Evolutionary conservation across 2,797 vertebrate genomes (phyloP).

Genomic region (Miichthys miiuy): DNA sequence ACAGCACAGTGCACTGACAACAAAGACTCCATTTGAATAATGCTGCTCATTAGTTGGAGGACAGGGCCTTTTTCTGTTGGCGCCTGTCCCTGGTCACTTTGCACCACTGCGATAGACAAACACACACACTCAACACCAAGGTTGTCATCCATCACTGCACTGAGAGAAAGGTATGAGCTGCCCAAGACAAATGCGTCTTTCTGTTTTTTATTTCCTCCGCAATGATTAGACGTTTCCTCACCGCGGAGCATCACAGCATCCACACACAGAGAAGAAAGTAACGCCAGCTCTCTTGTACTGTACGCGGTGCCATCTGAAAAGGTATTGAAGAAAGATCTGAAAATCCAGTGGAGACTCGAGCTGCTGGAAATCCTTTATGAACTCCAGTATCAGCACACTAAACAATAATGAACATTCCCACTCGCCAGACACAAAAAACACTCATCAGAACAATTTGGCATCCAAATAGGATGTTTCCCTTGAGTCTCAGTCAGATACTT

Average conservation of each 20-base stretch:
- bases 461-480: slow-evolving; percentile 52
- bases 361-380: slow-evolving; percentile 54
- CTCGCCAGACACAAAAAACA: slow-evolving; percentile 43
- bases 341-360: slow-evolving; percentile 46
- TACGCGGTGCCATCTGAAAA: slow-evolving; percentile 44
- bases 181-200: slow-evolving; percentile 71
- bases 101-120: slow-evolving; percentile 80
- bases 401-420: slow-evolving; percentile 53
- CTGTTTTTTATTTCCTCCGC: slow-evolving; percentile 60
- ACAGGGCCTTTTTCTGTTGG: slow-evolving; percentile 79
- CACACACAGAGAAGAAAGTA: slow-evolving; percentile 52
- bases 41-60: slow-evolving; percentile 84
- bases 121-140: slow-evolving; percentile 76
- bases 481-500: slow-evolving; percentile 32
- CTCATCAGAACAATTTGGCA: slow-evolving; percentile 42
- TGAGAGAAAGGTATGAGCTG: slow-evolving; percentile 64
- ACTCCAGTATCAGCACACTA: slow-evolving; percentile 30
- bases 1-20: slow-evolving; percentile 76
- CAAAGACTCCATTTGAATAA: slow-evolving; percentile 85
- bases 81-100: slow-evolving; percentile 85
- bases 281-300: slow-evolving; percentile 55
- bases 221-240: slow-evolving; percentile 72
- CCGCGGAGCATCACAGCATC: slow-evolving; percentile 49
- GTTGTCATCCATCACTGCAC: slow-evolving; percentile 82
- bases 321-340: slow-evolving; percentile 63